Evolutionary conservation across 2,797 vertebrate species (phyloP), one percentile per base, ranked within the genome.

Genomic region (Nyctibius grandis): DNA sequence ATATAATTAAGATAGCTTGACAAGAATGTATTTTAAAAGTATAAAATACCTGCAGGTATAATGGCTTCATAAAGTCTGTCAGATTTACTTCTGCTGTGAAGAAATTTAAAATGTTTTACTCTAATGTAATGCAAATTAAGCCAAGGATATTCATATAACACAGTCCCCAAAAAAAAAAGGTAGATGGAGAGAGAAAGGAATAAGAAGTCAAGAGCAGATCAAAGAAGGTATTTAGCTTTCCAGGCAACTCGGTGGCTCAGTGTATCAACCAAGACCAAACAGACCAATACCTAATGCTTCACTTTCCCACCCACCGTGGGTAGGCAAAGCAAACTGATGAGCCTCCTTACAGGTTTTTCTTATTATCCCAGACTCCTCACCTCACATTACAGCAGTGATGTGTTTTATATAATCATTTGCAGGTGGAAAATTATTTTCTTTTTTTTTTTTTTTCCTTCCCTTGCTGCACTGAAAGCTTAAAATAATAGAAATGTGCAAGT

Each of bases 11-110:
- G 97, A 98, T 97, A 96, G 95, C 97, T 97, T 98, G 98, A 98
- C 98, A 98, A 98, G 97, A 98, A 98, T 97, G 98, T 98, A 98
- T 98, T 98, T 98, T 98, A 98, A 98, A 98, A 96, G 97, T 97
- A 97, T 97, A 98, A 98, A 98, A 98, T 98, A 98, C 97, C 98
- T 97, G 98, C 97, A 98, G 98, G 97, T 98, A 97, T 98, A 98
- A 98, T 98, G 97, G 98, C 97, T 98, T 98, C 98, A 98, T 98
- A 98, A 98, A 98, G 97, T 97, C 98, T 98, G 98, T 98, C 98
- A 98, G 98, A 98, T 98, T 98, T 98, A 98, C 98, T 98, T 98
- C 98, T 98, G 97, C 98, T 98, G 97, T 78, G 98, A 98, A 98
- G 98, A 98, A 98, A 98, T 98, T 98, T 98, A 97, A 98, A 98